A percentile compares a stretch with the other conserved stretches of the same genome.
Conservation (phyloP, 2,113 vertebrate species). For the Psilopogon haemacephalus region DNA sequence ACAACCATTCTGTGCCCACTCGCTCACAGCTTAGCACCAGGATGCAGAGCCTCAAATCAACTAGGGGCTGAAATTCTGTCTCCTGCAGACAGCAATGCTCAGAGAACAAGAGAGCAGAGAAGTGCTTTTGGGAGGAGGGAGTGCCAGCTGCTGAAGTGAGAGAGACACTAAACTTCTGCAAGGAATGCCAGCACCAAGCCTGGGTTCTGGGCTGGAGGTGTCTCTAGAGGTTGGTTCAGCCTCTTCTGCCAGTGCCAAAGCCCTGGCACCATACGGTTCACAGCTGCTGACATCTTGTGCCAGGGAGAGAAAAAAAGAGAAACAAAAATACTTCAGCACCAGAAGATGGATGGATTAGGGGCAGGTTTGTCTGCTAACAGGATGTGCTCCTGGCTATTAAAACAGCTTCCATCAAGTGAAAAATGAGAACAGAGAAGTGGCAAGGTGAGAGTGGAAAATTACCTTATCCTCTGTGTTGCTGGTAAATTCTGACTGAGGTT, state of each 20-base stretch:
- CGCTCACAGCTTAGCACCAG: neutral
- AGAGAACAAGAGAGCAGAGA: neutral
- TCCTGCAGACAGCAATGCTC: neutral
- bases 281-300: neutral
- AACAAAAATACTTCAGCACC: neutral
- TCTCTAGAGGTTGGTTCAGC: neutral
- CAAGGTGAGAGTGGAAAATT: neutral
- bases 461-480: neutral
- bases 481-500: neutral
- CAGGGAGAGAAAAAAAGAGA: neutral
- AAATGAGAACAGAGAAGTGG: neutral
- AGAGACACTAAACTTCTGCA: neutral
- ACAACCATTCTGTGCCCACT: neutral
- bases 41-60: neutral
- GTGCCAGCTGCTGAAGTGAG: neutral
- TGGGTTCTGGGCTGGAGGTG: neutral
- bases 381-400: neutral
- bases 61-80: neutral
- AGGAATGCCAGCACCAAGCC: neutral
- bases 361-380: neutral
- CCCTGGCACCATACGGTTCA: neutral
- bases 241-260: neutral
- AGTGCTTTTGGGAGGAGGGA: neutral
- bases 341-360: neutral
- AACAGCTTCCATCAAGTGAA: neutral